These are phyloP conservation scores for Sicus ferrugineus DNA, from an alignment of 2,888 invertebrate species.

Conservation along the genomic window DNA sequence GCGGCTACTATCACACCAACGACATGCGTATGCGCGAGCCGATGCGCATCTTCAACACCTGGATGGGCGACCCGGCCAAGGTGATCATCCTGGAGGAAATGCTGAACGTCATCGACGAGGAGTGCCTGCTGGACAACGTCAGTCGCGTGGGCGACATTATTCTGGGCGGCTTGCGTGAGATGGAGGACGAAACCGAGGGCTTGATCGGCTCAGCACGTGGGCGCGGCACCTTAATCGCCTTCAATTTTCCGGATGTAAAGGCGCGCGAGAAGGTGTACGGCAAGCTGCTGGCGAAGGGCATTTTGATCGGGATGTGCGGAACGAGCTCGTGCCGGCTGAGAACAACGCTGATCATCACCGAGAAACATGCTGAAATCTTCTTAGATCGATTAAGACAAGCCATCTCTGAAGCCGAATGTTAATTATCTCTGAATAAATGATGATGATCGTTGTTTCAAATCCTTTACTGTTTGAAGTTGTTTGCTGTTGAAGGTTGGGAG, in stretches of 20 bases:
- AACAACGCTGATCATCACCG: constrained; percentile 83
- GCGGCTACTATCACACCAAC: constrained; percentile 83
- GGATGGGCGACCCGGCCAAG: constrained; percentile 97
- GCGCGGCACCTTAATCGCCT: constrained; percentile 82
- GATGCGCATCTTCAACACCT: constrained; percentile 93
- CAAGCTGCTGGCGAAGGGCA: constrained; percentile 6
- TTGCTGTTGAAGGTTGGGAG: neutral
- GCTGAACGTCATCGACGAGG: constrained; percentile 77
- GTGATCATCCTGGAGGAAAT: constrained; percentile 82
- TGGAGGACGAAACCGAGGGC: constrained; percentile 74
- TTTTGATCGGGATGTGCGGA: constrained; percentile 77
- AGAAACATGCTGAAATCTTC: constrained; percentile 84
- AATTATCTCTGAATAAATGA: neutral
- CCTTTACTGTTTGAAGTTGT: neutral
- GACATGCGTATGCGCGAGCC: constrained; percentile 77
- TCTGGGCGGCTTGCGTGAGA: constrained; percentile 67
- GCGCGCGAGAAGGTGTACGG: constrained; percentile 71
- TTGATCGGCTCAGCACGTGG: constrained; percentile 79
- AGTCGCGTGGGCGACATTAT: constrained; percentile 72
- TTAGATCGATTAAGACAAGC: constrained; percentile 77
- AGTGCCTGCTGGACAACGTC: constrained; percentile 77
- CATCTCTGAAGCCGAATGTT: constrained; percentile 56
- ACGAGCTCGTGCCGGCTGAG: constrained; percentile 77
- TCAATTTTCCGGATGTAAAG: constrained; percentile 70
- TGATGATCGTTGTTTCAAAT: neutral